A percentile compares a stretch with the other conserved stretches of the same genome.
Conservation (phyloP, 2,797 vertebrate species). For the Vespertilio murinus region DNA sequence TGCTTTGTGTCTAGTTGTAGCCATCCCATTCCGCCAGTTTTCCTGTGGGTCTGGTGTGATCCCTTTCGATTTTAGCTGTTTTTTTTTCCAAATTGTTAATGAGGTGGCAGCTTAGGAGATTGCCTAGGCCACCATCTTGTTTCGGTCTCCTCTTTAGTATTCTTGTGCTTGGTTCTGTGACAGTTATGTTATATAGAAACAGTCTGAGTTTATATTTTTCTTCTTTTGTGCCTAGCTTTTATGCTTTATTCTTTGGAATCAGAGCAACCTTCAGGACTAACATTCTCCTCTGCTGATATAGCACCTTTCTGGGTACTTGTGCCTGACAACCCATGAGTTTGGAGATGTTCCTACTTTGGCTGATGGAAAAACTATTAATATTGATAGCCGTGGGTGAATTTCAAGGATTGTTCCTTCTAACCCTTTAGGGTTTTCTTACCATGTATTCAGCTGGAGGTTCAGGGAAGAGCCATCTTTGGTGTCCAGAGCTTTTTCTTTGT, state of each 20-base stretch:
- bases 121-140: no score
- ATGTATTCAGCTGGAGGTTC: conserved; percentile 31
- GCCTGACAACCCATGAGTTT: not conserved
- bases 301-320: not conserved
- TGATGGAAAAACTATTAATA: conserved; percentile 31
- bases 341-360: conserved; percentile 50
- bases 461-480: conserved; percentile 20
- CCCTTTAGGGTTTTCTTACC: conserved; percentile 61
- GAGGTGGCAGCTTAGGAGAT: no score
- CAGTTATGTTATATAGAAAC: conserved; percentile 4
- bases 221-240: conserved; percentile 5
- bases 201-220: not conserved
- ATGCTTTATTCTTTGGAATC: not conserved
- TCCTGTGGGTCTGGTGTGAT: no score
- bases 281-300: not conserved
- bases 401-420: conserved; percentile 58
- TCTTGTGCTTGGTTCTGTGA: conserved; percentile 30
- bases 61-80: no score
- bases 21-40: no score
- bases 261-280: not conserved
- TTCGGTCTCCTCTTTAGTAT: conserved; percentile 26
- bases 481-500: not conserved
- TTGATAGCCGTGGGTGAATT: conserved; percentile 54
- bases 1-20: no score
- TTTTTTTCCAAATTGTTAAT: no score